Evolutionary conservation across 2,888 invertebrate genomes (phyloP).

Genomic region (Neoitamus cyanurus): DNA sequence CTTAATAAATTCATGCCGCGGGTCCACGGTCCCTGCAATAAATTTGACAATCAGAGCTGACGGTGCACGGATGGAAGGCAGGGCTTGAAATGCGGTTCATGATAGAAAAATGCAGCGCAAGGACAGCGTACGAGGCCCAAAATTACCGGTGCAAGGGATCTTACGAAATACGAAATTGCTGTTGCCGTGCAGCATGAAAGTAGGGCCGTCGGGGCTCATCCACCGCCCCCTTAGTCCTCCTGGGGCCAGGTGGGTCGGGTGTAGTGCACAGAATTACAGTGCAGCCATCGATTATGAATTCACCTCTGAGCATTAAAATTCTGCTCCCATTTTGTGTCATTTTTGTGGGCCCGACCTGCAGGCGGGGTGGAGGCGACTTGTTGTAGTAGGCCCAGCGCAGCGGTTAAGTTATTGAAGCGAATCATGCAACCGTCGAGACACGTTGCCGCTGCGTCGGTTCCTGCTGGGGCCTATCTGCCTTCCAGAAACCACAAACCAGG

Average conservation of each 20-base stretch:
- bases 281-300: background rate
- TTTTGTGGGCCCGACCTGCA: background rate
- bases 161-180: background rate
- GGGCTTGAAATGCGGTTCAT: background rate
- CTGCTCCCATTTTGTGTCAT: background rate
- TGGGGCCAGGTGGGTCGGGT: background rate
- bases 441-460: background rate
- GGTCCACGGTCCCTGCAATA: background rate
- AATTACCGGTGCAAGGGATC: background rate
- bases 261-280: background rate
- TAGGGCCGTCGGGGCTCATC: background rate
- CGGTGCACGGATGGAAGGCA: background rate
- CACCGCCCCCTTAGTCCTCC: background rate
- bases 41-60: background rate
- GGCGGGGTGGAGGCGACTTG: background rate
- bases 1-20: background rate
- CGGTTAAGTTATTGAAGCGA: background rate
- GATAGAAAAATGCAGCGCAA: background rate
- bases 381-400: background rate
- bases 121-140: background rate
- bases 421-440: background rate
- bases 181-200: background rate
- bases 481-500: background rate
- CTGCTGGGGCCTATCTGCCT: background rate
- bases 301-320: background rate